phyloP scores from a whole-genome alignment of 2,888 invertebrate species.

The Rotaria macrura region DNA sequence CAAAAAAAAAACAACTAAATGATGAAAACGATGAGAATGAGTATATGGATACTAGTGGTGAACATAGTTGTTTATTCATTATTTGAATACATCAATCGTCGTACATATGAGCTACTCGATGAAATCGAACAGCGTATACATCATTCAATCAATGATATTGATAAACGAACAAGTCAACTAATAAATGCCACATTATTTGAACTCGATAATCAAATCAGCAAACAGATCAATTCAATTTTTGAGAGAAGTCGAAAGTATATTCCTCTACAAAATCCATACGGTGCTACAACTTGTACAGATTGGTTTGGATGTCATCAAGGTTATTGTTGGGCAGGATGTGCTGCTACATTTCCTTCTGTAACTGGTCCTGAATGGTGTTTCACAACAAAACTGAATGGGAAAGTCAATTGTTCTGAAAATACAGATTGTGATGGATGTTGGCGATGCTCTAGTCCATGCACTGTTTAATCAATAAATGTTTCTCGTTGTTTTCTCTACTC shows the following conservation, averaged over 20 bases:
- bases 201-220: not conserved
- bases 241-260: not conserved
- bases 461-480: not conserved
- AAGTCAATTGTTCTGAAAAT: not conserved
- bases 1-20: not conserved
- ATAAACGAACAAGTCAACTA: not conserved
- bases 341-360: not conserved
- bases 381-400: not conserved
- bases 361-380: slow-evolving; percentile 8
- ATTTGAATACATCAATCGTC: not conserved
- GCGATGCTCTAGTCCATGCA: not conserved
- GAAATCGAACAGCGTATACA: not conserved
- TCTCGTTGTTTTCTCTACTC: not conserved
- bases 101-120: not conserved
- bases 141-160: not conserved
- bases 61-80: not conserved
- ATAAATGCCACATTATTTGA: not conserved
- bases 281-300: slow-evolving; percentile 1
- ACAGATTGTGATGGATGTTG: not conserved
- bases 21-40: not conserved
- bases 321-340: slow-evolving; percentile 19
- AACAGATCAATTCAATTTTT: not conserved
- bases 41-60: not conserved
- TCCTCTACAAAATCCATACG: not conserved
- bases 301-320: slow-evolving; percentile 17